Percentiles rank a stretch among this genome's conserved stretches.
These are phyloP conservation scores for Gallinago undulata DNA, from an alignment of 2,113 vertebrate species.

Conservation along the genomic window DNA sequence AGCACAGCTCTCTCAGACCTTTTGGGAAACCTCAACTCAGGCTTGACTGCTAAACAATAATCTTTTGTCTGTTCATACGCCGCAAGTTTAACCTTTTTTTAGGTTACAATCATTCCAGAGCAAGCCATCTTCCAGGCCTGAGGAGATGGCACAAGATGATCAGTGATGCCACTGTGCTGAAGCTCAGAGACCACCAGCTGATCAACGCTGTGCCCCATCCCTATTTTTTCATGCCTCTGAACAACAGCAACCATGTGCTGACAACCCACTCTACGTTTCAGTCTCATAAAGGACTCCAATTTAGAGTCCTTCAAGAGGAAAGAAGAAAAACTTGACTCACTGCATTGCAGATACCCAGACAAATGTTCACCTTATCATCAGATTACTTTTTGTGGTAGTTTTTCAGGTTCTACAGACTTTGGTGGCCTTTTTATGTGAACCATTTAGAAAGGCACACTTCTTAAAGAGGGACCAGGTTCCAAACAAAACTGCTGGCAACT, in stretches of 20 bases:
- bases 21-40: not conserved
- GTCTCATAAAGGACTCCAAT: not conserved
- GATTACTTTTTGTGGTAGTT: not conserved
- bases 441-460: not conserved
- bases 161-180: not conserved
- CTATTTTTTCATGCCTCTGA: not conserved
- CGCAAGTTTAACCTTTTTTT: not conserved
- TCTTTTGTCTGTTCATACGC: not conserved
- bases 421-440: not conserved
- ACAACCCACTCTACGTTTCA: not conserved
- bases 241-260: not conserved
- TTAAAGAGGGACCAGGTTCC: not conserved
- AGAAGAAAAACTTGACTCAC: slow-evolving; percentile 61
- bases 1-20: not conserved
- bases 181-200: not conserved
- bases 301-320: not conserved
- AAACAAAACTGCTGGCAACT: not conserved
- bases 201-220: rapidly evolving
- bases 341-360: not conserved
- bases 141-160: not conserved
- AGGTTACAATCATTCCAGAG: not conserved
- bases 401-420: slow-evolving; percentile 48
- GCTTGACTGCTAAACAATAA: not conserved
- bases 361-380: slow-evolving; percentile 13
- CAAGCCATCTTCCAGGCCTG: not conserved